A percentile compares a stretch with the other conserved stretches of the same genome.
Conservation (phyloP, 2,797 vertebrate genomes). For the Hoplostethus atlanticus region DNA sequence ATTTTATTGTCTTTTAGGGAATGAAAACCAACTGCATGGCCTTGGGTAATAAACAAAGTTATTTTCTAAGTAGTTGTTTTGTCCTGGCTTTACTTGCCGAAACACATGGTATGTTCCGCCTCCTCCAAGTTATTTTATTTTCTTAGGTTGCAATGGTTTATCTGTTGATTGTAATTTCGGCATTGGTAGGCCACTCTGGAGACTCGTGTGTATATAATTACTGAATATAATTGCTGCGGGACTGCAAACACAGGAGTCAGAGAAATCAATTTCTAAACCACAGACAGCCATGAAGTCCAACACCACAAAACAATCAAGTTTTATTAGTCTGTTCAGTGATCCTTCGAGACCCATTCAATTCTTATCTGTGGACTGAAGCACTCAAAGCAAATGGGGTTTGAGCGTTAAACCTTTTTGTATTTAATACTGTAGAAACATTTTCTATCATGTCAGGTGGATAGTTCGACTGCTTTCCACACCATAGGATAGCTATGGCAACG, state of each 20-base stretch:
- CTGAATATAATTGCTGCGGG: conserved; percentile 65
- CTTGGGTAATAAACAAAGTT: conserved; percentile 26
- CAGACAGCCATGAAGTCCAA: conserved; percentile 57
- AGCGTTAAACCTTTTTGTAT: conserved; percentile 13
- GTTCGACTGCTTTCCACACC: neutral
- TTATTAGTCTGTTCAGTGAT: conserved; percentile 65
- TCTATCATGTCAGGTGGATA: neutral
- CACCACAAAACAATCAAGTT: conserved; percentile 59
- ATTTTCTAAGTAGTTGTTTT: conserved; percentile 23
- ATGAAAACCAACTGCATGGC: conserved; percentile 12
- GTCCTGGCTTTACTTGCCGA: conserved; percentile 28
- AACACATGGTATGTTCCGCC: conserved; percentile 33
- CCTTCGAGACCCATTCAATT: conserved; percentile 53
- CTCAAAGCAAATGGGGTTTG: conserved; percentile 23
- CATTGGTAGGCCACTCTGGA: conserved; percentile 61
- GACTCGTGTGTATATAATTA: conserved; percentile 71
- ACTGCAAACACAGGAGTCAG: conserved; percentile 62
- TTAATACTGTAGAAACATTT: conserved; percentile 27
- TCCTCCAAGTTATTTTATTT: conserved; percentile 53
- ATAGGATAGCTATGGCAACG: conserved; percentile 9
- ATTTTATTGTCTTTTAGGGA: neutral
- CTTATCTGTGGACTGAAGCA: conserved; percentile 45
- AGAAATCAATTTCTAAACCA: conserved; percentile 49
- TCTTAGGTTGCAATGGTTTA: conserved; percentile 72
- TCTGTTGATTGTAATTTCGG: conserved; percentile 74